These are phyloP conservation scores for Cyrtonyx montezumae DNA, from an alignment of 2,113 vertebrate species.

Conservation along the genomic window DNA sequence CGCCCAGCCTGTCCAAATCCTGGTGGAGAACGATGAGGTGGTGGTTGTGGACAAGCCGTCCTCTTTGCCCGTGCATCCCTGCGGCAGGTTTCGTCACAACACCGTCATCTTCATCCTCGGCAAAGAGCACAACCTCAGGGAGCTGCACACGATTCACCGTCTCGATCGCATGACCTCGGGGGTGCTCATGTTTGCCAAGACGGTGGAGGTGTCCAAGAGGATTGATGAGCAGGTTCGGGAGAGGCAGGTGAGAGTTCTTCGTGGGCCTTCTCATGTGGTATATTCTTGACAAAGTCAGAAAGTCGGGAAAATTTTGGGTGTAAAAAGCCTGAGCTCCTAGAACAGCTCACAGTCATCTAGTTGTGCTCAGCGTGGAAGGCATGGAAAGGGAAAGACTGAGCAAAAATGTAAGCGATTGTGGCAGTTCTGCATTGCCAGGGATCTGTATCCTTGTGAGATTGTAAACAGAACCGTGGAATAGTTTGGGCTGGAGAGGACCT, in stretches of 20 bases:
- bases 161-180: slow-evolving; percentile 95
- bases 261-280: accelerated
- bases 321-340: accelerated
- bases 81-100: slow-evolving; percentile 95
- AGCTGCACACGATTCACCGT: slow-evolving; percentile 92
- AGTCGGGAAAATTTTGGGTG: not conserved
- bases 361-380: accelerated
- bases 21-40: slow-evolving; percentile 88
- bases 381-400: not conserved
- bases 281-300: not conserved
- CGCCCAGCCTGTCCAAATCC: slow-evolving; percentile 80
- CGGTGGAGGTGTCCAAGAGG: slow-evolving; percentile 85
- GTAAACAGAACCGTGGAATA: not conserved
- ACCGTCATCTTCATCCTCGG: slow-evolving; percentile 96
- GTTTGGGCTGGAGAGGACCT: not conserved
- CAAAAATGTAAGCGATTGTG: not conserved
- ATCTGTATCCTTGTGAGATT: not conserved
- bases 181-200: slow-evolving; percentile 95
- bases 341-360: accelerated
- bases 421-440: accelerated
- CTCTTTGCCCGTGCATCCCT: slow-evolving; percentile 95
- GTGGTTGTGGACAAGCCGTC: slow-evolving; percentile 96
- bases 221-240: slow-evolving; percentile 94
- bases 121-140: slow-evolving; percentile 89
- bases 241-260: slow-evolving; percentile 83